Percentiles rank a stretch among this genome's conserved stretches.
Conservation (phyloP, 2,797 vertebrate genomes). For the Aulostomus chinensis region DNA sequence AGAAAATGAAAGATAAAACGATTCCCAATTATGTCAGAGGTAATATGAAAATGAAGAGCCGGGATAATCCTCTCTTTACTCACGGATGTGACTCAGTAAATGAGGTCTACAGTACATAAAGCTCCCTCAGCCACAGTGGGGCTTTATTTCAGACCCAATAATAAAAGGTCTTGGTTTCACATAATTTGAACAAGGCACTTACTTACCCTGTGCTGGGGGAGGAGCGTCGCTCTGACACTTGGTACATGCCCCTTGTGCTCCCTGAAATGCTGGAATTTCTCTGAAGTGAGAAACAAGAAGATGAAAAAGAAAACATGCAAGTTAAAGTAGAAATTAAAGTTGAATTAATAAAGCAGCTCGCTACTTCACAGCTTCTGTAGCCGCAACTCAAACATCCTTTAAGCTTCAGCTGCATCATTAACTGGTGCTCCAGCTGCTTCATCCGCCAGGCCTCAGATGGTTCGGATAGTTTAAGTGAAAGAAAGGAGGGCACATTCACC, state of each 20-base stretch:
- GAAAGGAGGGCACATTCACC: no score
- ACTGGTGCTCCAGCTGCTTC: neutral
- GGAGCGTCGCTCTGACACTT: conserved; percentile 82
- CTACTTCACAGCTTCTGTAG: neutral
- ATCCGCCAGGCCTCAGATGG: no score
- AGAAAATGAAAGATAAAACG: neutral
- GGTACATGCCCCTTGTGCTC: conserved; percentile 82
- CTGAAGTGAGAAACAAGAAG: conserved; percentile 53
- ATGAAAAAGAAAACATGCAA: neutral
- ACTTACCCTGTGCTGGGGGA: conserved; percentile 84
- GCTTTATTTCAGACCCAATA: neutral
- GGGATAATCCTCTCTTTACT: neutral
- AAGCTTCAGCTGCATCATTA: neutral
- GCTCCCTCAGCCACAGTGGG: neutral
- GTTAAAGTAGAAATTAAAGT: neutral
- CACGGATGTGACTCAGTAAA: neutral
- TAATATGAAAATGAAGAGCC: neutral
- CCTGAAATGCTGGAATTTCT: conserved; percentile 83
- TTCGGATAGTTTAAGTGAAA: neutral
- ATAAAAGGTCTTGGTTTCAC: conserved; percentile 5
- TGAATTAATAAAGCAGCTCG: neutral
- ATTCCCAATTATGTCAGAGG: neutral
- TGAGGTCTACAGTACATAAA: neutral
- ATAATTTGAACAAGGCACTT: neutral
- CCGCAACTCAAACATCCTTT: neutral